Conservation (phyloP, 1,140 invertebrate species). For the Centruroides sculpturatus region DNA sequence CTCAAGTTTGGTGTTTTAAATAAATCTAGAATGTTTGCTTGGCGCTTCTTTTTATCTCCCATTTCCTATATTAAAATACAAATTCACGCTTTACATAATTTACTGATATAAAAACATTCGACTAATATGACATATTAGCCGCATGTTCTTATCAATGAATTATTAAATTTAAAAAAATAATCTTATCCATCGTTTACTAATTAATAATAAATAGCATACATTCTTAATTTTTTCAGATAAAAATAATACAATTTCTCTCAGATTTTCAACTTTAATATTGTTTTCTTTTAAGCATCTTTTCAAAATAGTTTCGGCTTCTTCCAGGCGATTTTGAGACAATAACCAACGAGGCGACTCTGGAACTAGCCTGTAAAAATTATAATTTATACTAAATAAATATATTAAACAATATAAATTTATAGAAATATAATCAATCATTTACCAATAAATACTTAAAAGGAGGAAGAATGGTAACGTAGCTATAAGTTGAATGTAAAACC, state of each 20-base stretch:
- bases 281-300: slow-evolving; percentile 35
- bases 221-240: not conserved
- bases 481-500: slow-evolving; percentile 55
- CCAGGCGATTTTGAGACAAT: slow-evolving; percentile 49
- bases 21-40: slow-evolving; percentile 18
- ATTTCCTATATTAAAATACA: slow-evolving; percentile 15
- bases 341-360: slow-evolving; percentile 77
- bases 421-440: slow-evolving; percentile 11
- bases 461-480: slow-evolving; percentile 53
- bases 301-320: slow-evolving; percentile 51
- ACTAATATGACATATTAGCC: not conserved
- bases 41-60: slow-evolving; percentile 25
- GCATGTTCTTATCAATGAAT: too few species aligned
- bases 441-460: slow-evolving; percentile 66
- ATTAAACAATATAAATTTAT: not conserved
- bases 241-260: not conserved
- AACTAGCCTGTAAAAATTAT: slow-evolving; percentile 37
- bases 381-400: not conserved
- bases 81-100: not conserved
- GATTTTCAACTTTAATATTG: slow-evolving; percentile 8
- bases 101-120: slow-evolving; percentile 1
- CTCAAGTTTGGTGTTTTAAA: too few species aligned
- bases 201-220: not conserved
- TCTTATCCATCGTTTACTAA: too few species aligned
- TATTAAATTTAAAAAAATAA: too few species aligned